Base-by-base conservation (phyloP, 1,140 invertebrate genomes). In the Brachionus sp. region DNA sequence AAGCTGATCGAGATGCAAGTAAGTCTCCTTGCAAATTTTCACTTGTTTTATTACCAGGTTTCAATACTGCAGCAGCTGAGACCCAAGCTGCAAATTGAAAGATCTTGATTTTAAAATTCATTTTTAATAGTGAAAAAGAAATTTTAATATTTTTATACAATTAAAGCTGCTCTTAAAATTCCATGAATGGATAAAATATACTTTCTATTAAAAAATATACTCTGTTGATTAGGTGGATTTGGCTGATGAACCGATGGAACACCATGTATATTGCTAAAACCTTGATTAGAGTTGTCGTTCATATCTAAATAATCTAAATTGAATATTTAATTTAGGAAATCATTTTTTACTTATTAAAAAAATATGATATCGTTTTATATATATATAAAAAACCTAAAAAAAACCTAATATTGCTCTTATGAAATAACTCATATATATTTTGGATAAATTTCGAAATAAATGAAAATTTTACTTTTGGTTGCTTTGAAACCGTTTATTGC, bases 71-170 rank as follows among this genome's bases (percentile, higher is more conserved):
- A 16, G 77, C 77, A 19, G 77, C 77, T 42, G 77, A 80, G 12
- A 80, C 50, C 77, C 77, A 80, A 13, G 50, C 35, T 13, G 77
- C 77, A 12, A 80, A 80, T 80, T 80, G 77, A 80, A 80, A 80
- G 3, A 80, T 35, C 77, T 80, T 75, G 4, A 19, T 23, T 29
- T 29, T 23, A 78, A 53, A 35, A 42, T 19, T 75, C 42, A 78
- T 10, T 53, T 23, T 16, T 13, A 78, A 37, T 19, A 53, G n/a
- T 5, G n/a, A n/a, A n/a, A n/a, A 29, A 29, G 3, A 29, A 6
- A 13, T 80, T 57, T 39, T 53, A 13, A 50, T 73, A 33, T 42
- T 33, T 64, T 23, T 25, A 75, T 64, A 80, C 77, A 33, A 80
- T 80, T 42, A 80, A 37, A 33, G 39, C 16, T 19, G 35, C 25